phyloP scores from a whole-genome alignment of 37 sponge, comb jelly and placozoan species.

The Petrosia ficiformis region DNA sequence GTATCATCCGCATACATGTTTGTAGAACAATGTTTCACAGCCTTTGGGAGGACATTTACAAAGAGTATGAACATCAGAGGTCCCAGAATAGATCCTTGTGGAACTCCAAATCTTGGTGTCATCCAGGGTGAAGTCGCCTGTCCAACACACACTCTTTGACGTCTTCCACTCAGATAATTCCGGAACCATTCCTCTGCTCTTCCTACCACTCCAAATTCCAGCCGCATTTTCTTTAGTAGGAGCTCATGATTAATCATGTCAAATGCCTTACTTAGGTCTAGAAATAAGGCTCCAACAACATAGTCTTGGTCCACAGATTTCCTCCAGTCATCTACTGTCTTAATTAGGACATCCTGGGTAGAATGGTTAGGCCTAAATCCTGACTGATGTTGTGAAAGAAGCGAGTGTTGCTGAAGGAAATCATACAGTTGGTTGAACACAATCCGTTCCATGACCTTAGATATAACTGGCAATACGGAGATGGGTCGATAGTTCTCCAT shows the following conservation, averaged over 20 bases:
- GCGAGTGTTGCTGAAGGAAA: not conserved
- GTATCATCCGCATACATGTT: too few species aligned
- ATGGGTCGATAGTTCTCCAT: too few species aligned
- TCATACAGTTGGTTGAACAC: not conserved
- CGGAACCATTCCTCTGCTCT: constrained; percentile 25
- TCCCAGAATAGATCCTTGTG: too few species aligned
- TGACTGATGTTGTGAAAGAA: not conserved
- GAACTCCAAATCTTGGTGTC: too few species aligned
- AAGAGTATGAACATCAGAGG: constrained; percentile 22
- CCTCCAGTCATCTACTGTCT: not conserved
- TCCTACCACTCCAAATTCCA: constrained; percentile 7
- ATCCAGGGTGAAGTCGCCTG: too few species aligned
- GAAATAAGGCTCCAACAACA: constrained; percentile 3
- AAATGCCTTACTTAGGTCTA: too few species aligned
- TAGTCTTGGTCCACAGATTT: constrained; percentile 1
- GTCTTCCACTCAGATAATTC: constrained; percentile 6
- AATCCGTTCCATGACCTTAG: too few species aligned
- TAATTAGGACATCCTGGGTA: constrained; percentile 1
- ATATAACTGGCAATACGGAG: too few species aligned
- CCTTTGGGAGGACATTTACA: constrained; percentile 24
- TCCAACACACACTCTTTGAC: too few species aligned
- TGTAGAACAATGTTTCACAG: too few species aligned
- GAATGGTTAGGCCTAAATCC: not conserved
- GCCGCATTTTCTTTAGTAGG: constrained; percentile 2
- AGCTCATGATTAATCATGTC: not conserved